Percentiles rank a stretch among this genome's conserved stretches.
Evolutionary conservation across 2,797 vertebrate species (phyloP).

Genomic region (Coregonus ussuriensis): DNA sequence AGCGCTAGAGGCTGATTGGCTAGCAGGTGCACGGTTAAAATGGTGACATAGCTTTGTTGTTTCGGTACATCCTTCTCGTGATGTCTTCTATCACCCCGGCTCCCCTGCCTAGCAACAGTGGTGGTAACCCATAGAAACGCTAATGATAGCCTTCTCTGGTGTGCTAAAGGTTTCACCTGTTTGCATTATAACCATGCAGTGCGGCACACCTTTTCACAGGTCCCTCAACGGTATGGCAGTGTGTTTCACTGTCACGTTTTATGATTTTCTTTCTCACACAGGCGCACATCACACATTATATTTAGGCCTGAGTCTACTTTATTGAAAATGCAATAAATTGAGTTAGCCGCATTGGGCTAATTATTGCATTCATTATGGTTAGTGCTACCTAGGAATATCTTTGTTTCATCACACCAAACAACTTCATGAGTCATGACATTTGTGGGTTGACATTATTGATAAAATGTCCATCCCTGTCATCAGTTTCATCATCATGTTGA

Average conservation of each 20-base stretch:
- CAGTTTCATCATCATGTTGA: too few species aligned
- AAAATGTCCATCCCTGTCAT: conserved; percentile 2
- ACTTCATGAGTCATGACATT: background rate
- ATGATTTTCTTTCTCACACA: background rate
- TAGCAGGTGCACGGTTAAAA: conserved; percentile 7
- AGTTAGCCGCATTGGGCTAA: background rate
- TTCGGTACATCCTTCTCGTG: conserved; percentile 6
- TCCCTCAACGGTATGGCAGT: background rate
- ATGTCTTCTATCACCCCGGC: conserved; percentile 38
- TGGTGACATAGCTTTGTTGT: conserved; percentile 18
- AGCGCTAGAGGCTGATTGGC: background rate
- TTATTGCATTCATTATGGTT: background rate
- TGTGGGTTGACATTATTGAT: background rate
- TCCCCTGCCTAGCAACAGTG: conserved; percentile 65
- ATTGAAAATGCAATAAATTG: background rate
- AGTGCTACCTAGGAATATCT: background rate
- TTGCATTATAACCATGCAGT: background rate
- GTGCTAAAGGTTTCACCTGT: conserved; percentile 12
- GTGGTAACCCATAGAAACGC: conserved; percentile 64
- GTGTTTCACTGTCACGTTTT: background rate
- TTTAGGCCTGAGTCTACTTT: background rate
- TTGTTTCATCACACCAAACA: background rate
- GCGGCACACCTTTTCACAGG: background rate
- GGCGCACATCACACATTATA: too few species aligned
- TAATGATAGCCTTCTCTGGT: conserved; percentile 29